Evolutionary conservation across 2,888 invertebrate genomes (phyloP).

Genomic region (Lasioglossum malachurum): DNA sequence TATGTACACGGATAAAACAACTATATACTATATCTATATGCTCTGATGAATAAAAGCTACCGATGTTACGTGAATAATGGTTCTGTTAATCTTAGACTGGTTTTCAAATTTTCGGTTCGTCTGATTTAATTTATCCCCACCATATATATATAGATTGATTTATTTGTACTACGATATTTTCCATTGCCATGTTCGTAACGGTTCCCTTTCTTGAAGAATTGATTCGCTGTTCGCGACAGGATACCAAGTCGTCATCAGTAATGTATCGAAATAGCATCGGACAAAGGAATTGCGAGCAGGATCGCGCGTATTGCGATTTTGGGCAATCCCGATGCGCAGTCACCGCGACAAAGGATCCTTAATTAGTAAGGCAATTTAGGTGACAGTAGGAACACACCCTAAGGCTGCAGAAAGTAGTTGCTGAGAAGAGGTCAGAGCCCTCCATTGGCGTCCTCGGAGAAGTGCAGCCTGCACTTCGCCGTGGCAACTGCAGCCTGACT

Average conservation of each 20-base stretch:
- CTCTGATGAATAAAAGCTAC: neutral
- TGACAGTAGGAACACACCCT: constrained; percentile 64
- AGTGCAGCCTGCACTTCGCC: constrained; percentile 70
- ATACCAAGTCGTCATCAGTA: constrained; percentile 14
- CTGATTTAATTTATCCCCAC: neutral
- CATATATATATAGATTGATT: neutral
- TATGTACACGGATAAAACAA: neutral
- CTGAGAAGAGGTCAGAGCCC: constrained; percentile 79
- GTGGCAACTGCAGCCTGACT: constrained; percentile 76
- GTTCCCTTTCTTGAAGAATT: constrained; percentile 4
- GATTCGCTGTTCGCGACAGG: constrained; percentile 3
- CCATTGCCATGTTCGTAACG: constrained; percentile 1
- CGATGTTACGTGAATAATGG: neutral
- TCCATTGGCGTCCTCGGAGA: constrained; percentile 76
- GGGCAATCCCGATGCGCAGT: constrained; percentile 12
- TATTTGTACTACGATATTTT: neutral
- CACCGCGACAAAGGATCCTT: constrained; percentile 53
- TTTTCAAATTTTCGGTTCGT: neutral
- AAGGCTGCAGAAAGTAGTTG: constrained; percentile 68
- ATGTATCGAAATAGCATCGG: constrained; percentile 13
- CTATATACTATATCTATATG: neutral
- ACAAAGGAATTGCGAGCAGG: constrained; percentile 17
- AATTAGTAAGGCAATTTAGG: constrained; percentile 67
- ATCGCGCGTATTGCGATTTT: constrained; percentile 20
- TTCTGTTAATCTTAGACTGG: neutral